Conservation (phyloP, 2,888 invertebrate species). For the Cerceris ruficornis region DNA sequence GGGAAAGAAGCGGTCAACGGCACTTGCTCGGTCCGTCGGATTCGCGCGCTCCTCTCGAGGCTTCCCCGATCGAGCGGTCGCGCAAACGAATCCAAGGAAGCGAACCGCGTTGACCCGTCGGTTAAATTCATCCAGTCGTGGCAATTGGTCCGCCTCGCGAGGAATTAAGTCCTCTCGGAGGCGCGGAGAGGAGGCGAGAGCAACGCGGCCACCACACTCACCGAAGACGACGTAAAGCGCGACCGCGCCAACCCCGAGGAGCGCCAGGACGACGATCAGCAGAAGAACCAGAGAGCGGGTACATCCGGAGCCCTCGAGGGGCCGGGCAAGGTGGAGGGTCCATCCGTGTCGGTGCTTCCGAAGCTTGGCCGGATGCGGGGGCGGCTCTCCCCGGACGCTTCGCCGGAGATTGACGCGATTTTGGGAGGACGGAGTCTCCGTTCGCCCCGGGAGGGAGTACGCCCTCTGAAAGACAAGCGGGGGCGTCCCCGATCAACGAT, state of each 20-base stretch:
- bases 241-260: constrained; percentile 76
- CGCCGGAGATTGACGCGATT: constrained; percentile 77
- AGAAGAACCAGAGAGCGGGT: constrained; percentile 74
- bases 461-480: constrained; percentile 73
- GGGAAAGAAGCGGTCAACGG: constrained; percentile 40
- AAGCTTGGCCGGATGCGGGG: constrained; percentile 77
- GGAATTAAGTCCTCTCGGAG: constrained; percentile 48
- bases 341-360: constrained; percentile 79
- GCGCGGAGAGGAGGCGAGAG: too few species aligned
- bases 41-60: constrained; percentile 10
- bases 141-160: constrained; percentile 47
- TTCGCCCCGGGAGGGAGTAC: constrained; percentile 76
- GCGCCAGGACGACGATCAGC: constrained; percentile 72
- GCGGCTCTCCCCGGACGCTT: constrained; percentile 78
- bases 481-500: background rate
- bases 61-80: constrained; percentile 31
- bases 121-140: constrained; percentile 52
- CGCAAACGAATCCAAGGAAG: constrained; percentile 16
- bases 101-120: constrained; percentile 46
- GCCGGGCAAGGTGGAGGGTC: constrained; percentile 77
- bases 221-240: constrained; percentile 79
- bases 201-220: constrained; percentile 48
- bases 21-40: constrained; percentile 30
- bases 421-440: constrained; percentile 77
- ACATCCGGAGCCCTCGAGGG: constrained; percentile 73